Evolutionary conservation across 2,797 vertebrate species (phyloP).

Genomic region (Balearica regulorum): DNA sequence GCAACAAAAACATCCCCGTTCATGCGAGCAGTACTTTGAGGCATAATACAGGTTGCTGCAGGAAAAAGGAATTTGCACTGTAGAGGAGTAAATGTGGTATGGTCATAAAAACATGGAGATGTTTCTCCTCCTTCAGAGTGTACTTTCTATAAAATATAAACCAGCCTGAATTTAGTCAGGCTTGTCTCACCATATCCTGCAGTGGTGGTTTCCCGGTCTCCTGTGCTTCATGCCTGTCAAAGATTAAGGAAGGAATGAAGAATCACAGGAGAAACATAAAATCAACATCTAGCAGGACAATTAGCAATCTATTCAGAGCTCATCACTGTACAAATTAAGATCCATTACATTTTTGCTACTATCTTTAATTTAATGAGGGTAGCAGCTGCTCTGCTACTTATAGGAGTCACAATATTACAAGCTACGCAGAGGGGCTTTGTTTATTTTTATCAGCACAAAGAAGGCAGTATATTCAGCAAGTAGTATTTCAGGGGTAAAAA

Average conservation of each 20-base stretch:
- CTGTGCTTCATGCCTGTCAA: not conserved
- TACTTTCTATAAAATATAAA: not conserved
- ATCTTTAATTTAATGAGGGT: constrained; percentile 50
- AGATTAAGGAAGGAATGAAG: not conserved
- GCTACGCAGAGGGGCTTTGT: not conserved
- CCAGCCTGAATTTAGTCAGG: not conserved
- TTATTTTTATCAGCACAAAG: not conserved
- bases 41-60: not conserved
- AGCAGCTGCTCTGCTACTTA: constrained; percentile 38
- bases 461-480: not conserved
- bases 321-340: constrained; percentile 48
- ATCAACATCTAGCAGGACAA: constrained; percentile 26
- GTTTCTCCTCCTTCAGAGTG: not conserved
- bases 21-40: not conserved
- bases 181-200: not conserved
- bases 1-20: not conserved
- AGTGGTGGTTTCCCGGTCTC: not conserved
- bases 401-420: not conserved
- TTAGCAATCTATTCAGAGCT: constrained; percentile 41
- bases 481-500: constrained; percentile 32
- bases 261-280: constrained; percentile 12
- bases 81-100: not conserved
- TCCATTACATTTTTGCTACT: constrained; percentile 47
- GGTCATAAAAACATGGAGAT: not conserved
- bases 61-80: not conserved